These are phyloP conservation scores for Antheraea yamamai DNA, from an alignment of 2,888 invertebrate genomes.

Conservation along the genomic window DNA sequence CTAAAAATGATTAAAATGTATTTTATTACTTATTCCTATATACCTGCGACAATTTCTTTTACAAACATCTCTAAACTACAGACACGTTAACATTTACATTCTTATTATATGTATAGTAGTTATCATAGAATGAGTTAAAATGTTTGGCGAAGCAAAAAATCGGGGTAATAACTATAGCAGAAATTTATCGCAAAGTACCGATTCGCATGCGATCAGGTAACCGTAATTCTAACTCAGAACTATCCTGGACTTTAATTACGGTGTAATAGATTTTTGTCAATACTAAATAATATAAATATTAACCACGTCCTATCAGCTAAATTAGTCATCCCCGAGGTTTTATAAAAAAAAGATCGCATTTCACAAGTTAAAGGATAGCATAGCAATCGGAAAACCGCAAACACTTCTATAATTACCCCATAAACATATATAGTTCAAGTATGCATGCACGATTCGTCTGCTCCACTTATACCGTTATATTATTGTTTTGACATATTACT, in stretches of 20 bases:
- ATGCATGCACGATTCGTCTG: slow-evolving; percentile 6
- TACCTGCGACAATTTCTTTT: too few species aligned
- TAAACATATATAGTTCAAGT: slow-evolving; percentile 10
- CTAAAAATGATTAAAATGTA: too few species aligned
- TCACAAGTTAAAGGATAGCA: not conserved
- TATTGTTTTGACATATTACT: slow-evolving; percentile 6
- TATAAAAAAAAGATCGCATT: not conserved
- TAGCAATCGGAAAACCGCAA: not conserved
- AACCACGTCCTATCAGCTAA: not conserved
- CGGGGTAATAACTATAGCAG: not conserved
- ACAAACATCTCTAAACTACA: too few species aligned
- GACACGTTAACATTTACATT: too few species aligned
- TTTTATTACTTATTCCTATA: too few species aligned
- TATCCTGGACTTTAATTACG: not conserved
- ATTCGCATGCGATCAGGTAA: not conserved
- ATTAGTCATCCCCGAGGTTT: too few species aligned
- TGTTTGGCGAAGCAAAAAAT: not conserved
- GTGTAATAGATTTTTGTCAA: not conserved
- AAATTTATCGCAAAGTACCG: not conserved
- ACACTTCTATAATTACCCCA: not conserved
- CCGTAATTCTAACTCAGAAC: not conserved
- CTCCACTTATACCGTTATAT: not conserved
- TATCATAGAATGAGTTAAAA: not conserved
- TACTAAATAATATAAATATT: not conserved
- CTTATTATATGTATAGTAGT: too few species aligned